phyloP scores from a whole-genome alignment of 2,797 vertebrate genomes.

The Tamandua tetradactyla region DNA sequence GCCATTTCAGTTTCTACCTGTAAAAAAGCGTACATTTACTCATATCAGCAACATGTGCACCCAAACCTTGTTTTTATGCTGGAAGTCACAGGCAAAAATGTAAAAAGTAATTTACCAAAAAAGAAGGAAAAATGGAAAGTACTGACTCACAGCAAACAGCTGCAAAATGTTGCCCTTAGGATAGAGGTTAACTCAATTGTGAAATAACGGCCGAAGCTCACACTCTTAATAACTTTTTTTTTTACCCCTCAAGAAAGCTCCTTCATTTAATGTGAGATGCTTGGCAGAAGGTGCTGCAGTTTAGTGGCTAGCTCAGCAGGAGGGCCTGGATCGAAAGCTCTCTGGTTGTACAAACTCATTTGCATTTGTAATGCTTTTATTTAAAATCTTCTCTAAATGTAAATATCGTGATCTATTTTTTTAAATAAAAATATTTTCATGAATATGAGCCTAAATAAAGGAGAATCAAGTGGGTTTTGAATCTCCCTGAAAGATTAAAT shows the following conservation, averaged over 20 bases:
- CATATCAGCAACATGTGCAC: constrained; percentile 55
- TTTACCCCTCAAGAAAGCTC: constrained; percentile 70
- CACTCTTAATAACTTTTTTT: constrained; percentile 66
- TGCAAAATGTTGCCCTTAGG: constrained; percentile 74
- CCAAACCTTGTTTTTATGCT: constrained; percentile 18
- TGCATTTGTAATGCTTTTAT: constrained; percentile 73
- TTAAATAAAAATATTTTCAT: constrained; percentile 48
- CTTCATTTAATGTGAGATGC: constrained; percentile 56
- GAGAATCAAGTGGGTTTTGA: neutral
- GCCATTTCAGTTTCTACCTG: constrained; percentile 62
- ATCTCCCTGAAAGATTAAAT: neutral
- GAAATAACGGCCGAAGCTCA: constrained; percentile 73
- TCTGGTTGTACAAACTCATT: constrained; percentile 56
- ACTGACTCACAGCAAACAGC: constrained; percentile 70
- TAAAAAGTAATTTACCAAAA: constrained; percentile 71
- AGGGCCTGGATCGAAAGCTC: constrained; percentile 53
- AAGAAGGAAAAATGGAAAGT: constrained; percentile 52
- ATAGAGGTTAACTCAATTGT: constrained; percentile 76
- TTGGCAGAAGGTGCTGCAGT: constrained; percentile 73
- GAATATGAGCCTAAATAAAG: neutral
- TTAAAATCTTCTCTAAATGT: constrained; percentile 67
- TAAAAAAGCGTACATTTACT: constrained; percentile 53
- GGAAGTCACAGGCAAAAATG: constrained; percentile 65
- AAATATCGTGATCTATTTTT: constrained; percentile 60
- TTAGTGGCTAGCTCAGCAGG: constrained; percentile 59